phyloP scores from a whole-genome alignment of 2,797 vertebrate genomes.

The Cossypha heuglini region DNA sequence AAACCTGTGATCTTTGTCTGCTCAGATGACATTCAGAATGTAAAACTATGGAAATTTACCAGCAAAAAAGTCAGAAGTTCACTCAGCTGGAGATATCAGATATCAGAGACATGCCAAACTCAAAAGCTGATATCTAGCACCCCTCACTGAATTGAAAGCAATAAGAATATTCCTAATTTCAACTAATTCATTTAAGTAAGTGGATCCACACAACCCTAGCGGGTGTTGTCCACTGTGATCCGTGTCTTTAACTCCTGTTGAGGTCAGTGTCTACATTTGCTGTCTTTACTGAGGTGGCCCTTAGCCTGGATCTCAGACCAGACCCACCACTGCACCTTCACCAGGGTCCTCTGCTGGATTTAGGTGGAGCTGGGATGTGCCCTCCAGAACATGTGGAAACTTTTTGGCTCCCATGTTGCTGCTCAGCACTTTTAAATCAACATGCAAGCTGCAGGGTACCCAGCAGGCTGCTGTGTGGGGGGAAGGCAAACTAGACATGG shows the following conservation, averaged over 20 bases:
- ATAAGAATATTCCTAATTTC: not conserved
- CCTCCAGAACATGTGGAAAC: not conserved
- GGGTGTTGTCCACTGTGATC: not conserved
- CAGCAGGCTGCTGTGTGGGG: not conserved
- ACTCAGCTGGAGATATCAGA: not conserved
- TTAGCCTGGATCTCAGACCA: not conserved
- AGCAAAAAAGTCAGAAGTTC: not conserved
- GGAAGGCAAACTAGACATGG: not conserved
- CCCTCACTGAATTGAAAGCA: not conserved
- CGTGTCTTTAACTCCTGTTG: not conserved
- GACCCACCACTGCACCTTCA: accelerated
- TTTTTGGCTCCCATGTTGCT: not conserved
- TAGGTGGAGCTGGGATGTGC: not conserved
- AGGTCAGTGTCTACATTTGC: not conserved
- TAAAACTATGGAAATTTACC: not conserved
- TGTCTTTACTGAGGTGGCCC: not conserved
- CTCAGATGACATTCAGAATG: not conserved
- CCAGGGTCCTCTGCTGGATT: not conserved
- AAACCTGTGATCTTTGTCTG: not conserved
- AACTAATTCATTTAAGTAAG: not conserved
- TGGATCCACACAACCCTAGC: not conserved
- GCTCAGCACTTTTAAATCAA: not conserved
- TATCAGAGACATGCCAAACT: not conserved
- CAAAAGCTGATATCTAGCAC: not conserved
- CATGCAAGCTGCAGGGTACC: not conserved